Percentiles rank a stretch among this genome's conserved stretches.
phyloP scores from a whole-genome alignment of 2,113 vertebrate genomes.

The Bos taurus region DNA sequence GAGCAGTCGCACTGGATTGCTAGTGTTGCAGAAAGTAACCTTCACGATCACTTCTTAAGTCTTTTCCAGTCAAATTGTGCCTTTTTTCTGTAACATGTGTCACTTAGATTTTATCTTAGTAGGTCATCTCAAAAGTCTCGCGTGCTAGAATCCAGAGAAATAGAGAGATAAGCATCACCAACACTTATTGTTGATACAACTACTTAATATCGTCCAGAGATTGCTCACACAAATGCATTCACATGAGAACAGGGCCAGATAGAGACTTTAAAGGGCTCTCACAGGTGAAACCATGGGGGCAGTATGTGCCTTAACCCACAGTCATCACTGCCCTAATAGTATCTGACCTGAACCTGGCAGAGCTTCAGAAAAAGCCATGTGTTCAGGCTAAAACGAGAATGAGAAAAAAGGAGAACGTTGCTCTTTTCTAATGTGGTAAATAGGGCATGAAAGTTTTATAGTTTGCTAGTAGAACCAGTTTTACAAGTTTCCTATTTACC shows the following conservation, averaged over 20 bases:
- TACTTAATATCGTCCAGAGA: background rate
- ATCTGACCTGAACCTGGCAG: slow-evolving; percentile 1
- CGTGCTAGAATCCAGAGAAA: slow-evolving; percentile 49
- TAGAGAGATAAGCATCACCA: slow-evolving; percentile 33
- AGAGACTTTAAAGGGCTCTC: background rate
- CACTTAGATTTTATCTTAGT: slow-evolving; percentile 52
- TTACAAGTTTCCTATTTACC: slow-evolving; percentile 23
- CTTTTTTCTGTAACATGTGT: slow-evolving; percentile 18
- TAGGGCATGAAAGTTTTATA: slow-evolving; percentile 58
- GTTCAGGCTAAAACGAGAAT: slow-evolving; percentile 37
- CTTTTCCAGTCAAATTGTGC: slow-evolving; percentile 6
- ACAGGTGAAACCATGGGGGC: background rate
- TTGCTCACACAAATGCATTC: background rate
- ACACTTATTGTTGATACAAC: background rate
- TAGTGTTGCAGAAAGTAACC: background rate
- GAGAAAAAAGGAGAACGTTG: slow-evolving; percentile 31
- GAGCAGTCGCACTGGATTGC: background rate
- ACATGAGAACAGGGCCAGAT: background rate
- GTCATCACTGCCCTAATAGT: background rate
- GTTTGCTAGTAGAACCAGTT: slow-evolving; percentile 56
- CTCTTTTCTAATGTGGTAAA: slow-evolving; percentile 49
- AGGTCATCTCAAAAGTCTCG: slow-evolving; percentile 49
- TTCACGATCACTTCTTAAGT: background rate
- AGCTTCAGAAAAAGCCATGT: slow-evolving; percentile 33
- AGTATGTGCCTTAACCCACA: background rate